Conservation (phyloP, 2,888 invertebrate genomes). For the Elmis aenea region DNA sequence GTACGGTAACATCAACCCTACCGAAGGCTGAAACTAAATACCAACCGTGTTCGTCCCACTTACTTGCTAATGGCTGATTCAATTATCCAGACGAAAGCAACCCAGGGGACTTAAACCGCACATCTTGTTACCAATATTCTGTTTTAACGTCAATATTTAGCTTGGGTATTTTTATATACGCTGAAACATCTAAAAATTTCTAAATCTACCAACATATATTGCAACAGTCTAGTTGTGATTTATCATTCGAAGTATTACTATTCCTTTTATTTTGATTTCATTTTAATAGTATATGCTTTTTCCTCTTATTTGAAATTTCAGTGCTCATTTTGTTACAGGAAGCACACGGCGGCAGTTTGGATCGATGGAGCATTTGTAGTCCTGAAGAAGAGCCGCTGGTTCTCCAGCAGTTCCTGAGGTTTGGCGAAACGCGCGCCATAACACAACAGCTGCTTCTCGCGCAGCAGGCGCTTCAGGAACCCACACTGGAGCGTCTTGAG, state of each 20-base stretch:
- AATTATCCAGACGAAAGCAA: constrained; percentile 6
- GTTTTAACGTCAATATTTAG: constrained; percentile 4
- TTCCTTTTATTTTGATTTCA: too few species aligned
- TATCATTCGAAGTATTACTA: too few species aligned
- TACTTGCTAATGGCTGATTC: constrained; percentile 11
- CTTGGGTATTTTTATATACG: constrained; percentile 1
- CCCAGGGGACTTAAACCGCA: constrained; percentile 4
- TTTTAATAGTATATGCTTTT: too few species aligned
- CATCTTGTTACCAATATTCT: constrained; percentile 3
- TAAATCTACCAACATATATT: neutral
- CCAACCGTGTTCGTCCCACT: constrained; percentile 7
- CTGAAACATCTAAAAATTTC: neutral
- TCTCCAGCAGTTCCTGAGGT: constrained; percentile 85
- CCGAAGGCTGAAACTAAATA: constrained; percentile 10
- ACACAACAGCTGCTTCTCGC: constrained; percentile 62
- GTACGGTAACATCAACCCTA: constrained; percentile 6
- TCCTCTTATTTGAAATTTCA: too few species aligned
- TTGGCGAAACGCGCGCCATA: constrained; percentile 82
- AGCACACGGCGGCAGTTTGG: constrained; percentile 74
- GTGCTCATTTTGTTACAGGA: too few species aligned
- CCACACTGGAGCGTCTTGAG: constrained; percentile 54
- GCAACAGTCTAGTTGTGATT: too few species aligned
- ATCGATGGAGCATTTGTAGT: constrained; percentile 84
- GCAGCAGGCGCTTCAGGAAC: constrained; percentile 57
- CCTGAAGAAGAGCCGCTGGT: constrained; percentile 87